phyloP scores from a whole-genome alignment of 1,140 invertebrate genomes.

The Nymphalis io region DNA sequence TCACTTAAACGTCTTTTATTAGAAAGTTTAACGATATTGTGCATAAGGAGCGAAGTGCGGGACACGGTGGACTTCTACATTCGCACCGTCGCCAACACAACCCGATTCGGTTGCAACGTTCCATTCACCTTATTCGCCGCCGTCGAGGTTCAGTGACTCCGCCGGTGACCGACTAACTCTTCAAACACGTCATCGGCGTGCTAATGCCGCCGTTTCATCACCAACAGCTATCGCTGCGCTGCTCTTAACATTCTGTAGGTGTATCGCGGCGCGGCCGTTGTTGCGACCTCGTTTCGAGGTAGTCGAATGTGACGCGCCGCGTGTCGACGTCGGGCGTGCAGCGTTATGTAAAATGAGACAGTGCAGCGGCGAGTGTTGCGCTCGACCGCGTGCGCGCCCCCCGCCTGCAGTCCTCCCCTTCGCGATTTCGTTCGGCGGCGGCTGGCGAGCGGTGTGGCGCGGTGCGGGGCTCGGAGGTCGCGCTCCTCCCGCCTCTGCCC shows the following conservation, averaged over 20 bases:
- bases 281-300: constrained; percentile 63
- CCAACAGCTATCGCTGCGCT: constrained; percentile 43
- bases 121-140: constrained; percentile 75
- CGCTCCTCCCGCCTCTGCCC: constrained; percentile 63
- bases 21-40: constrained; percentile 67
- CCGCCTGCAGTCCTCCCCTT: constrained; percentile 44
- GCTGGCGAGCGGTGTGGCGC: constrained; percentile 52
- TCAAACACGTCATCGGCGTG: constrained; percentile 67
- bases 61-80: constrained; percentile 48
- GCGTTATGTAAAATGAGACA: constrained; percentile 73
- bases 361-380: constrained; percentile 63
- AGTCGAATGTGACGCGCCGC: constrained; percentile 44
- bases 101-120: constrained; percentile 72
- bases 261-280: constrained; percentile 54
- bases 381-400: constrained; percentile 66
- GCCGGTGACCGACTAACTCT: constrained; percentile 66
- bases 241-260: constrained; percentile 69
- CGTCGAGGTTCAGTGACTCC: constrained; percentile 75
- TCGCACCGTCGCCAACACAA: constrained; percentile 50
- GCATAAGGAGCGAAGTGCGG: constrained; percentile 58
- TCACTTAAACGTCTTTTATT: constrained; percentile 50
- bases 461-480: constrained; percentile 69
- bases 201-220: constrained; percentile 71
- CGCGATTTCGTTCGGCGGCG: constrained; percentile 61
- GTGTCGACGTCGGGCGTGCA: constrained; percentile 49